Conservation (phyloP, 2,888 invertebrate genomes). For the Melitaea athalia region DNA sequence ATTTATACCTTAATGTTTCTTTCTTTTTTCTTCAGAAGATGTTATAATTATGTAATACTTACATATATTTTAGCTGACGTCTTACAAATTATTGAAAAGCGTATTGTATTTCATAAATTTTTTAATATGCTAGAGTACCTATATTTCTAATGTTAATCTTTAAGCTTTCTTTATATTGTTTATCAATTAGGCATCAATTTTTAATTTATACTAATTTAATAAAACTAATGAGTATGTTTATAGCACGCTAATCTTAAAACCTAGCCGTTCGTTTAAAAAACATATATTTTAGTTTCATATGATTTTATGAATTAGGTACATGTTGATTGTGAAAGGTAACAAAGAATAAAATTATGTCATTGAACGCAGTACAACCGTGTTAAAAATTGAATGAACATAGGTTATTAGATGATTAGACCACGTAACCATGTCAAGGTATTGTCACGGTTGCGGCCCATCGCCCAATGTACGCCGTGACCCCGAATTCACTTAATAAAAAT, state of each 20-base stretch:
- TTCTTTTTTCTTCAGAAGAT: too few species aligned
- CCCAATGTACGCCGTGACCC: conserved; percentile 23
- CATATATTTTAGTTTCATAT: too few species aligned
- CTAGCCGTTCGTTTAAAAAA: neutral
- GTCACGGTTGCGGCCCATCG: conserved; percentile 27
- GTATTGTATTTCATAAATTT: neutral
- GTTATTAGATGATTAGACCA: conserved; percentile 41
- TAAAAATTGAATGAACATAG: conserved; percentile 38
- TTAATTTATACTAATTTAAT: neutral
- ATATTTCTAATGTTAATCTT: neutral
- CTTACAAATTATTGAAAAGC: too few species aligned
- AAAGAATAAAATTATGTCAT: neutral
- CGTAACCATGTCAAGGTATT: conserved; percentile 43
- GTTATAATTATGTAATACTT: too few species aligned
- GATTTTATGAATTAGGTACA: too few species aligned
- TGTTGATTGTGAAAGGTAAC: neutral
- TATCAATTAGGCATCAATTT: conserved; percentile 2
- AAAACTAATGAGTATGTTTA: too few species aligned
- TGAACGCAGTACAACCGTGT: neutral
- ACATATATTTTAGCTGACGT: too few species aligned
- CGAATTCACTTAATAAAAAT: conserved; percentile 14
- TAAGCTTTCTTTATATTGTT: neutral
- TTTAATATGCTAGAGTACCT: neutral
- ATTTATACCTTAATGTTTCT: too few species aligned
- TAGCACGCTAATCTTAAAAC: too few species aligned